Percentiles rank a stretch among this genome's conserved stretches.
These are phyloP conservation scores for Sebastes trivittatus DNA, from an alignment of 2,797 vertebrate species.

Conservation along the genomic window DNA sequence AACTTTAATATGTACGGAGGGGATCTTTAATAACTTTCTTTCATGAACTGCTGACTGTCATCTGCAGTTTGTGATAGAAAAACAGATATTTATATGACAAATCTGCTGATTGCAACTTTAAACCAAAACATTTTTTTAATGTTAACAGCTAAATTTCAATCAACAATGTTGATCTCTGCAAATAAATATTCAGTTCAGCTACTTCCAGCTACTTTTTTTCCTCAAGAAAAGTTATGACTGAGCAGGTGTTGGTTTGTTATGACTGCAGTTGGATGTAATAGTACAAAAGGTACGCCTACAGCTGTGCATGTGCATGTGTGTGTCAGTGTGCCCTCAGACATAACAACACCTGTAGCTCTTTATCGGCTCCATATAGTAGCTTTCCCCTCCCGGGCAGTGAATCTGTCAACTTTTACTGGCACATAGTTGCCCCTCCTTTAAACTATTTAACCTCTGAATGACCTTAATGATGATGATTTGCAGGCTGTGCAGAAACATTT, in stretches of 20 bases:
- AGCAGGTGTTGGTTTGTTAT: conserved; percentile 12
- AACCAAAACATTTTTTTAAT: background rate
- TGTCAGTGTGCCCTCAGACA: background rate
- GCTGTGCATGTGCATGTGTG: conserved; percentile 3
- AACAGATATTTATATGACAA: background rate
- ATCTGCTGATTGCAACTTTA: background rate
- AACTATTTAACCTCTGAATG: background rate
- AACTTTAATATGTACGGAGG: background rate
- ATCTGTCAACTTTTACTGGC: background rate
- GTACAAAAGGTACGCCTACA: background rate
- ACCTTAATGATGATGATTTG: background rate
- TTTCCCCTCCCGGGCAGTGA: background rate
- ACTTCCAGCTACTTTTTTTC: background rate
- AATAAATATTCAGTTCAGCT: background rate
- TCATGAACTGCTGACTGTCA: background rate
- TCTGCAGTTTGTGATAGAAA: background rate
- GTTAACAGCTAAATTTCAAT: background rate
- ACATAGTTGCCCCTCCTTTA: background rate
- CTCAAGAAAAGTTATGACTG: background rate
- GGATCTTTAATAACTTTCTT: background rate
- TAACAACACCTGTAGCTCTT: conserved; percentile 5
- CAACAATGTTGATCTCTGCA: background rate
- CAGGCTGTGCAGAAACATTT: too few relatives aligned
- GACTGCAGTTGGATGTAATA: background rate
- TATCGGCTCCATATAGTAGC: background rate